Base-by-base conservation (phyloP, 2,113 vertebrate genomes). In the Oostethus manadensis region DNA sequence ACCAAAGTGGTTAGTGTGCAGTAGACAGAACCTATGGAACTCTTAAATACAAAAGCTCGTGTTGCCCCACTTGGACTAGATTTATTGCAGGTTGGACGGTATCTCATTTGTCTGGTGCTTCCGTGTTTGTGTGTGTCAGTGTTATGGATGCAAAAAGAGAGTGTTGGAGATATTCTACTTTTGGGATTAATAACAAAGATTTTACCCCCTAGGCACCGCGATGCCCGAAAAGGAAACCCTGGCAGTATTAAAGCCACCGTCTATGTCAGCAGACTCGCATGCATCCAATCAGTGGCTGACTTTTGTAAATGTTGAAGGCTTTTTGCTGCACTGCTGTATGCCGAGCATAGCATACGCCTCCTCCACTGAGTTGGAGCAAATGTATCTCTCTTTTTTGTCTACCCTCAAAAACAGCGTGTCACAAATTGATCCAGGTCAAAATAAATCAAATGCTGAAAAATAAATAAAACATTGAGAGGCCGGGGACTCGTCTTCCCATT, bases 191-290 rank as follows among this genome's bases (percentile, higher is more conserved):
- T 86, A 89, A 71, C 78, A 66, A 78, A 87, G 61, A 87, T 82
- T 75, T 82, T 88, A 79, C 76, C 87, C 88, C 85, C 74, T 76
- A 89, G 92, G 91, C 91, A 92, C 88, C 91, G 80, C 81, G 73
- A 85, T 85, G 90, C 92, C 93, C 93, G 90, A 90, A 89, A 82
- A 87, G 90, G 81, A 81, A 89, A 67, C 85, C 54, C 83, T 76
- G 76, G 76, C 88, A 91, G 90, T 90, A 92, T 89, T 91, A 88
- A 81, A 87, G 72, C 80, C 86, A 87, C 82, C 35, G 42, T 75
- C 79, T 86, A 73, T 67, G 83, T 17, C 5, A 79, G 83, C 74
- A 76, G 47, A 83, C 77, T 78, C 71, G 60, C 68, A 74, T 78
- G 62, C 73, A 64, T 80, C 80, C 75, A 91, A 93, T 93, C 91